Conservation (phyloP, 2,113 vertebrate species). For the Pristiophorus japonicus region DNA sequence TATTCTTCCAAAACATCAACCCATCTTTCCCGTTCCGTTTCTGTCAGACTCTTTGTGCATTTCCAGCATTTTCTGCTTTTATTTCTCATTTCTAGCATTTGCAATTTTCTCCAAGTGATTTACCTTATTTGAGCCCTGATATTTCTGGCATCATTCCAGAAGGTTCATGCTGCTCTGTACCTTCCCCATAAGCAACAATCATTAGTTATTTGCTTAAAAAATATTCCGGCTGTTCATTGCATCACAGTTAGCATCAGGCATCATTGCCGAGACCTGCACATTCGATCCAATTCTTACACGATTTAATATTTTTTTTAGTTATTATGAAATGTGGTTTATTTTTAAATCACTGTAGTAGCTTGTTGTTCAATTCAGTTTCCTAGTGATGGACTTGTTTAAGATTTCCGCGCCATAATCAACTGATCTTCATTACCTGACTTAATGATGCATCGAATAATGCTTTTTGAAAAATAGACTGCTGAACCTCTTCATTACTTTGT, state of each 20-base stretch:
- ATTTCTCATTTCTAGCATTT: neutral
- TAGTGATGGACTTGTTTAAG: neutral
- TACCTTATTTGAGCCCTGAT: constrained; percentile 7
- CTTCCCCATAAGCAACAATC: neutral
- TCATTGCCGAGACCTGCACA: neutral
- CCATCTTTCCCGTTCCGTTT: neutral
- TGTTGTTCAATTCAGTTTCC: neutral
- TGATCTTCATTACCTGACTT: constrained; percentile 28
- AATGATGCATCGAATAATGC: neutral
- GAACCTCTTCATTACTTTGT: neutral
- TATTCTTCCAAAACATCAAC: neutral
- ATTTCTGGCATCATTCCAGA: neutral
- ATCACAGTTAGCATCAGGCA: too few relatives aligned
- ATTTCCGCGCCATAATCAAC: neutral
- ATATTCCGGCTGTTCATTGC: too few relatives aligned
- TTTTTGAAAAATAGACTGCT: constrained; percentile 21
- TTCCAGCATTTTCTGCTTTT: neutral
- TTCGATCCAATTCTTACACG: neutral
- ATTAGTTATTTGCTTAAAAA: neutral
- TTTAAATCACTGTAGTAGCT: neutral
- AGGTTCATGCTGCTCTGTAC: neutral
- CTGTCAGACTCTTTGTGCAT: neutral
- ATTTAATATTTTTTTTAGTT: neutral
- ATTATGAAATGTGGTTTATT: neutral
- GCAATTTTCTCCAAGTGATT: neutral